Evolutionary conservation across 2,888 invertebrate species (phyloP), one percentile per base, ranked within the genome.

Genomic region (Orchesella flavescens): DNA sequence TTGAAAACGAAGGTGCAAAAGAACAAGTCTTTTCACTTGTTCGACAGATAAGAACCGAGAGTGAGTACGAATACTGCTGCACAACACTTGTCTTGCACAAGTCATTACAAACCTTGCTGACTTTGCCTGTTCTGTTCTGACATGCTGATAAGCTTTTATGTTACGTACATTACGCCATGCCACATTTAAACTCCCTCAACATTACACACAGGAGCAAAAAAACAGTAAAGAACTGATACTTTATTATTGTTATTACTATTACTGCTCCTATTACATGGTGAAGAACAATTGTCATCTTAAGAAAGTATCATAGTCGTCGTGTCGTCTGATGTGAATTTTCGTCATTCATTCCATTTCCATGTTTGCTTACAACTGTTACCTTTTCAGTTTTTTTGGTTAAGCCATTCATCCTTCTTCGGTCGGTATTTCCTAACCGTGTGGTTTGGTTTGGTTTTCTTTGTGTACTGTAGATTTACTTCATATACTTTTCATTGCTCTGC

Each of bases 201-300:
- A 34, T 34, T 34, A 34, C 34, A 34, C 7, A 34, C 34, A 34
- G 34, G 34, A 34, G 34, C 34, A 34, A 34, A 34, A 34, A 34
- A 34, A 34, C 7, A 43, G 17, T 72, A 53, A n/a, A 12, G 53
- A 69, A 23, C 53, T 69, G 53, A 69, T 69, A 53, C 53, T 15
- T 69, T 53, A 23, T 53, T 21, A 23, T 72, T 23, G 23, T 69
- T 69, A 49, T 59, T 59, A 43, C 55, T 13, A 34, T 34, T 34
- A 34, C 34, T 34, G 34, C 34, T 4, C 3, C 34, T 7, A 19
- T 55, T 71, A 49, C 71, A 71, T 53, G 53, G 71, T 53, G 53
- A 71, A 71, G 71, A 71, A 71, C 57, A 57, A 72, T 72, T 72
- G 24, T 57, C 55, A 55, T 53, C 55, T 23, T 2, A 34, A 34